phyloP scores from a whole-genome alignment of 2,113 vertebrate genomes.

The Empidonax traillii region DNA sequence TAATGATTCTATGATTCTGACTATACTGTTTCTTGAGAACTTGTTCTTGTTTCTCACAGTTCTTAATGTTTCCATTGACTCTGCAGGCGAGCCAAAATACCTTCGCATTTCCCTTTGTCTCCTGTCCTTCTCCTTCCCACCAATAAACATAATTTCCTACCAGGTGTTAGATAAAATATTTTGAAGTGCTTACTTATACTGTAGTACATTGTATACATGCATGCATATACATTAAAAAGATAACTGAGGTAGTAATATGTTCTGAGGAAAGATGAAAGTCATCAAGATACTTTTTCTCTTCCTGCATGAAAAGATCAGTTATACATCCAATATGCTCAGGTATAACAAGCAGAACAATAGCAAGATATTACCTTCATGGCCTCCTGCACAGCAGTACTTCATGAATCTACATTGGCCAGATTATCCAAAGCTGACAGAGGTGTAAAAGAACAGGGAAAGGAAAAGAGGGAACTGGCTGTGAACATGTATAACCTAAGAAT shows the following conservation, averaged over 20 bases:
- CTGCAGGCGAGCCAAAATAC: not conserved
- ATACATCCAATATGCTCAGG: not conserved
- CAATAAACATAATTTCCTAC: not conserved
- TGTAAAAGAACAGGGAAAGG: not conserved
- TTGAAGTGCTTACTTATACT: not conserved
- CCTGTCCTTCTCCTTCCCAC: not conserved
- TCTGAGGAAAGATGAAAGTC: not conserved
- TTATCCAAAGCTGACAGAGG: not conserved
- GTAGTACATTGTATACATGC: not conserved
- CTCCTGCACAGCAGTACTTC: not conserved
- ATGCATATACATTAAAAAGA: not conserved
- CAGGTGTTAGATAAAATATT: not conserved
- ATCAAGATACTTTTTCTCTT: not conserved
- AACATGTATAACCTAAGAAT: not conserved
- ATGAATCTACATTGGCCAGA: not conserved
- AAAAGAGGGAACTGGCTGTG: not conserved
- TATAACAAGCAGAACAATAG: not conserved
- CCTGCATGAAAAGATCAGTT: not conserved
- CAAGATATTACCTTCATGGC: not conserved
- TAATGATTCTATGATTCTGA: not conserved
- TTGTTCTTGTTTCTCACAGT: not conserved
- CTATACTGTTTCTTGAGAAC: not conserved
- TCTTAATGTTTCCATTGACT: not conserved
- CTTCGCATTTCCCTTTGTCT: not conserved
- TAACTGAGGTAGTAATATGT: not conserved